Evolutionary conservation across 30 jellyfish, hydroid and myxozoan species (phyloP).

Genomic region (Rhopilema esculentum): DNA sequence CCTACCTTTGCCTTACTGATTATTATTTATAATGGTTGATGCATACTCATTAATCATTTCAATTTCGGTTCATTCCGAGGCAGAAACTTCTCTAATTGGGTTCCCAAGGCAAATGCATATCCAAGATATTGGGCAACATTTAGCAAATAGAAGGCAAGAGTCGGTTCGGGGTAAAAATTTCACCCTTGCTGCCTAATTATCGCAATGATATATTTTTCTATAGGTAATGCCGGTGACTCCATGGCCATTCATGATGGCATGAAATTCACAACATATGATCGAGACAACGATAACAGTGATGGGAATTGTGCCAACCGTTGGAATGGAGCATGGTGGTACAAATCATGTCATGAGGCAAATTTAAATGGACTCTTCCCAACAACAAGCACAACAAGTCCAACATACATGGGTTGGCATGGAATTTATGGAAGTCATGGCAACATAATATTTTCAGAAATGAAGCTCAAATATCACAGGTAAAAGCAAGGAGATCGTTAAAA

Average conservation of each 20-base stretch:
- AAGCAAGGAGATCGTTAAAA: no score
- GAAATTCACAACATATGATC: conserved; percentile 66
- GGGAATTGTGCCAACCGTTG: conserved; percentile 53
- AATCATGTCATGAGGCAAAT: conserved; percentile 29
- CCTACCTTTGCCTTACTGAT: background rate
- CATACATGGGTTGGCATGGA: conserved; percentile 29
- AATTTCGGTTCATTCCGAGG: no score
- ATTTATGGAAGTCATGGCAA: conserved; percentile 1
- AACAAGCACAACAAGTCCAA: conserved; percentile 26
- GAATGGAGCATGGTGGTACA: conserved; percentile 75
- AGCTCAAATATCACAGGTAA: conserved; percentile 19
- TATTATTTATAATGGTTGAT: background rate
- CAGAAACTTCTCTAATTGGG: no score
- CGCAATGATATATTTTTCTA: background rate
- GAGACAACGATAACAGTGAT: conserved; percentile 36
- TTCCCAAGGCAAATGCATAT: no score
- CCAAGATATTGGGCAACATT: no score
- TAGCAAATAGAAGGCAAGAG: background rate
- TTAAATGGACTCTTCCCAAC: conserved; percentile 65
- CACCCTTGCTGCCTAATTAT: background rate
- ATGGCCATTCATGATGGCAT: conserved; percentile 45
- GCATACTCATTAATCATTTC: background rate
- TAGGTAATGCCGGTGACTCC: conserved; percentile 69
- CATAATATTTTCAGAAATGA: conserved; percentile 34
- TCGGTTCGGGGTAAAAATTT: background rate